Evolutionary conservation across 1,140 invertebrate species (phyloP), one percentile per base, ranked within the genome.

Genomic region (Atta cephalotes): DNA sequence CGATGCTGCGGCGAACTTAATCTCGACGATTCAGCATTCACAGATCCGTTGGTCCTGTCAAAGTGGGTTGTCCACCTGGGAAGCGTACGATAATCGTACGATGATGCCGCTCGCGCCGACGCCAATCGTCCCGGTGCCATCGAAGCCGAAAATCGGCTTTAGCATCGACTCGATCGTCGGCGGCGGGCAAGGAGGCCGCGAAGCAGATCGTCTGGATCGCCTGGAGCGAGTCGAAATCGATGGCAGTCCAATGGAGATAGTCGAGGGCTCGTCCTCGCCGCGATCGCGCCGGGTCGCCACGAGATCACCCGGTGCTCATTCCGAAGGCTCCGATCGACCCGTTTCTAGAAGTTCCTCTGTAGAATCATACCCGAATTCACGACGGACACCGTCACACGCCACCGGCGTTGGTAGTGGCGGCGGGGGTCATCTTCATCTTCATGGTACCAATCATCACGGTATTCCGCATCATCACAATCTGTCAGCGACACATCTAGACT

Each of bases 101-200:
- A 98, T 98, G 98, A 98, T 98, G 97, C 97, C 97, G 96, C 96
- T 98, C 95, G 97, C 97, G 96, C 98, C 98, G 95, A 98, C 98
- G 92, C 97, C 97, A 95, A 97, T 98, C 92, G 96, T 97, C 93
- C 96, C 97, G 92, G 97, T 98, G 94, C 97, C 97, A 87, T 97
- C 97, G 84, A 98, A 98, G 96, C 98, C 98, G 65, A 99, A 98
- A 96, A 97, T 99, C 93, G 98, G 98, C 92, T 99, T 99, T 93
- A 98, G 98, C 92, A 99, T 99, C 93, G 98, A 99, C 95, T 98
- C 98, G 90, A 98, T 99, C 89, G 98, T 99, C 70, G 98, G 98
- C 81, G 96, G 96, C 84, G 95, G 93, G 12, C 88, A 91, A 80
- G 88, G 91, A 79, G 88, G 90, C 85, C 78, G 92, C 81, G 88